These are phyloP conservation scores for Phoebastria nigripes DNA, from an alignment of 2,797 vertebrate genomes.

Conservation along the genomic window DNA sequence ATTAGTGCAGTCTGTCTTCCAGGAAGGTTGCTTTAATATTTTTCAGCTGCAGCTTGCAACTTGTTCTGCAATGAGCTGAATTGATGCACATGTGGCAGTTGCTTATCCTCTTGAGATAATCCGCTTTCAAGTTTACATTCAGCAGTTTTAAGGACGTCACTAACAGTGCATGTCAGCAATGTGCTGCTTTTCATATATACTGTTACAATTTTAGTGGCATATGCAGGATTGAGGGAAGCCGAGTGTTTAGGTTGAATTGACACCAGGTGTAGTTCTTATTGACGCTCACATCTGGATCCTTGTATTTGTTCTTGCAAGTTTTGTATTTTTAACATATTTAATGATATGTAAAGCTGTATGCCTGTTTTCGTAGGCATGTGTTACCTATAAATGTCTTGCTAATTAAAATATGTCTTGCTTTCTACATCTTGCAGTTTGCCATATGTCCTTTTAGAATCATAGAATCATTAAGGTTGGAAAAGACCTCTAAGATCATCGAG, in stretches of 20 bases:
- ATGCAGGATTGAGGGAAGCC: not conserved
- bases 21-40: not conserved
- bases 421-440: not conserved
- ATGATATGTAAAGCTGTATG: not conserved
- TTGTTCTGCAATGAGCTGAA: not conserved
- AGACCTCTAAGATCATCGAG: too few relatives aligned
- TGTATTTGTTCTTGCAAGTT: not conserved
- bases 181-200: not conserved
- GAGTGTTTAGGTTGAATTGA: not conserved
- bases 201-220: not conserved
- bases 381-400: not conserved
- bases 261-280: not conserved
- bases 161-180: constrained; percentile 19
- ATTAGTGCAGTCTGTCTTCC: not conserved
- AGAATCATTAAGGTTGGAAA: too few relatives aligned
- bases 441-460: not conserved
- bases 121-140: constrained; percentile 48
- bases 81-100: constrained; percentile 38
- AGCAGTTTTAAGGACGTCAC: constrained; percentile 24
- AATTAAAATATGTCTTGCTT: not conserved
- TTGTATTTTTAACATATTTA: not conserved
- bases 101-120: constrained; percentile 65
- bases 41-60: constrained; percentile 5
- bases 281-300: not conserved
- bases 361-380: not conserved